These are phyloP conservation scores for Drosophila truncata DNA, from an alignment of 1,140 invertebrate species.

Conservation along the genomic window DNA sequence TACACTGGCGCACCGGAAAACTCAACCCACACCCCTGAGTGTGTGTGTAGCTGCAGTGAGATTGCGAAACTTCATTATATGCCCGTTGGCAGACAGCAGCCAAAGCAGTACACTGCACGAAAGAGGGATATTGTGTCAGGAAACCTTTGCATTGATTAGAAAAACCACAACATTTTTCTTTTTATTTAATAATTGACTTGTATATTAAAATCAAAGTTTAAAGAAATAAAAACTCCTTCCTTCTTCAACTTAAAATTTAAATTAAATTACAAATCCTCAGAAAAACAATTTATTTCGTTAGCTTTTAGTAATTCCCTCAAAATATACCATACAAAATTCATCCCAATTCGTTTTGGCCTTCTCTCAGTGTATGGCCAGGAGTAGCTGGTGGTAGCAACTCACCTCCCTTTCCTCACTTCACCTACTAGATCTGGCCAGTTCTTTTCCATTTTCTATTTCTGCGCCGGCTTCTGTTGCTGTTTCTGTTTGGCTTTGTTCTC, in stretches of 20 bases:
- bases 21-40: conserved; percentile 4
- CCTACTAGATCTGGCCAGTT: conserved; percentile 34
- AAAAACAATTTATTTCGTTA: not conserved
- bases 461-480: conserved; percentile 49
- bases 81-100: conserved; percentile 53
- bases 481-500: conserved; percentile 78
- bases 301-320: too few species aligned
- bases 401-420: not conserved
- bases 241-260: too few species aligned
- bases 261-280: too few species aligned
- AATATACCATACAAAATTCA: too few species aligned
- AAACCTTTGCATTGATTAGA: too few species aligned
- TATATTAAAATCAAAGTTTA: too few species aligned
- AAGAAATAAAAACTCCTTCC: too few species aligned
- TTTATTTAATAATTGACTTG: too few species aligned
- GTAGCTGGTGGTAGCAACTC: conserved; percentile 3
- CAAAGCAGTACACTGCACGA: not conserved
- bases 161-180: too few species aligned
- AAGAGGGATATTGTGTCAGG: not conserved
- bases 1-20: conserved; percentile 5
- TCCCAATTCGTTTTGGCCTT: not conserved
- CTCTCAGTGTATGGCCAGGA: conserved; percentile 15
- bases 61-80: conserved; percentile 83
- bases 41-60: conserved; percentile 53
- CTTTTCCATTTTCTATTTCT: conserved; percentile 77